Percentiles rank a stretch among this genome's conserved stretches.
phyloP scores from a whole-genome alignment of 2,113 vertebrate genomes.

The Ceyx melanurus region DNA sequence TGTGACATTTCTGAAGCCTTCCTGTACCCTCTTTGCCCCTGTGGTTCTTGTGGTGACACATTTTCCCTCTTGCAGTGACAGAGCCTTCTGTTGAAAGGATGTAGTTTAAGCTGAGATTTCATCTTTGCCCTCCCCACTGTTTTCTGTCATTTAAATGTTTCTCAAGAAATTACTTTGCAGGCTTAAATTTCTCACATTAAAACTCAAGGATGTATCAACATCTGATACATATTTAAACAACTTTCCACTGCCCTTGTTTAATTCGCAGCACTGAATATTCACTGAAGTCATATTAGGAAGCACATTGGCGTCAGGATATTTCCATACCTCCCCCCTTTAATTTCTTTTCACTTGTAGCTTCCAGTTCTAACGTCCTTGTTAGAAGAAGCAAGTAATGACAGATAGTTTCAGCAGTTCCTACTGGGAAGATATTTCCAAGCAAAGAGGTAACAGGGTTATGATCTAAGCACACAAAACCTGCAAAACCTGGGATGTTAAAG shows the following conservation, averaged over 20 bases:
- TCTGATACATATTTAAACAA: slow-evolving; percentile 26
- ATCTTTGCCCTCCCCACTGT: neutral
- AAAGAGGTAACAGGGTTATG: neutral
- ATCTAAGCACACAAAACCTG: neutral
- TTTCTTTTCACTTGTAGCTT: neutral
- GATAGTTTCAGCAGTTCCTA: neutral
- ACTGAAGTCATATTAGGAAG: slow-evolving; percentile 2
- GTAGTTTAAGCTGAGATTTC: neutral
- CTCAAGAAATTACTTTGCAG: neutral
- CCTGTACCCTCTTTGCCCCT: neutral
- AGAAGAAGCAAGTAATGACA: neutral
- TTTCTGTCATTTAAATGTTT: neutral
- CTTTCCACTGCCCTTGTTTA: slow-evolving; percentile 42
- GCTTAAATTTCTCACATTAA: neutral
- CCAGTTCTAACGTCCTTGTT: neutral
- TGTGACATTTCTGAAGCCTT: neutral
- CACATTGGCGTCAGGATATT: neutral
- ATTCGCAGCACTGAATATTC: neutral
- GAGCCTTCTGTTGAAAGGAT: neutral
- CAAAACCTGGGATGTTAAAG: slow-evolving; percentile 21
- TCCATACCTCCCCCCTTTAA: neutral
- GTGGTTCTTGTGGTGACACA: rapidly evolving
- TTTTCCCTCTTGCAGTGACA: neutral
- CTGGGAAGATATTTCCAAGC: neutral
- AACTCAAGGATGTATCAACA: neutral